Conservation (phyloP, 2,113 vertebrate genomes). For the Ascaphus truei region DNA sequence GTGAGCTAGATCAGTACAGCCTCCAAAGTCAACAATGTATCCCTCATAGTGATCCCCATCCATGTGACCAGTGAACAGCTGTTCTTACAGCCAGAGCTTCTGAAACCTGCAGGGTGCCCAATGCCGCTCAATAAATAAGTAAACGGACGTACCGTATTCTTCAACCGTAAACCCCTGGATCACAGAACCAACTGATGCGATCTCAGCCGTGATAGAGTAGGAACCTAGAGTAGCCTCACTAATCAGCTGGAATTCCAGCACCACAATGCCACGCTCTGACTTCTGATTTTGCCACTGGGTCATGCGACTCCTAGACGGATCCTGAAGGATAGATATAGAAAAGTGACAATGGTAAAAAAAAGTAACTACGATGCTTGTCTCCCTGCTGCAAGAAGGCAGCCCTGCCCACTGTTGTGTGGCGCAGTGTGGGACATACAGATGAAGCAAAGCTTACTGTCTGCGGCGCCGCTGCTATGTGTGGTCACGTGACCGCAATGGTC, state of each 20-base stretch:
- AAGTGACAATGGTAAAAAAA: not conserved
- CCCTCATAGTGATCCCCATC: too few species aligned
- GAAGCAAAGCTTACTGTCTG: not conserved
- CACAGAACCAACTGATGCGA: constrained; percentile 9
- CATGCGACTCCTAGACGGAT: constrained; percentile 55
- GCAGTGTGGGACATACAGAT: not conserved
- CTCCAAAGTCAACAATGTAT: too few species aligned
- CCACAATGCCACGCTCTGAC: constrained; percentile 46
- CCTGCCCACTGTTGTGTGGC: not conserved
- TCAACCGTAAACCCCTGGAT: constrained; percentile 49
- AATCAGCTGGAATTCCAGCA: constrained; percentile 51
- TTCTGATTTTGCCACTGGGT: constrained; percentile 58
- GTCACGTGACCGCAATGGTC: not conserved
- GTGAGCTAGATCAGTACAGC: too few species aligned
- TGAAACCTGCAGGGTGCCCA: too few species aligned
- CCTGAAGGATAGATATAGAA: constrained; percentile 36
- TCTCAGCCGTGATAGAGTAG: constrained; percentile 46
- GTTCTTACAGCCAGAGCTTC: too few species aligned
- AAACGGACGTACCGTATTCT: constrained; percentile 54
- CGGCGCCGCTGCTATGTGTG: not conserved
- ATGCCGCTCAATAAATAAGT: too few species aligned
- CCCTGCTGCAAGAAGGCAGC: not conserved
- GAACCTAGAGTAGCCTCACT: constrained; percentile 51
- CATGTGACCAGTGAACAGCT: too few species aligned
- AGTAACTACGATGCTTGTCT: not conserved